Conservation (phyloP, 2,113 vertebrate species). For the Nipponia nippon region DNA sequence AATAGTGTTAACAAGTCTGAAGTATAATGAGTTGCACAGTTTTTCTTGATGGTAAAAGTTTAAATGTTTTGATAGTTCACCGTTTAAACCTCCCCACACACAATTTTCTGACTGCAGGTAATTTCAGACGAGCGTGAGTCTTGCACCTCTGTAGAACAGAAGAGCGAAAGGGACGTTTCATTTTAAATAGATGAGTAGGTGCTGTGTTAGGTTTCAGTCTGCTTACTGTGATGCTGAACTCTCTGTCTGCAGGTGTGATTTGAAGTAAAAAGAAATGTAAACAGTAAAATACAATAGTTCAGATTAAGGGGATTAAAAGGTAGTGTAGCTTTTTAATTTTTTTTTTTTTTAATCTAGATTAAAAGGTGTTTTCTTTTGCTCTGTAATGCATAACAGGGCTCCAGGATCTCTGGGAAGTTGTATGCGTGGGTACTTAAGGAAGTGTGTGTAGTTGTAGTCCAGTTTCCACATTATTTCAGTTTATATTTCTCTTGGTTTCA, state of each 20-base stretch:
- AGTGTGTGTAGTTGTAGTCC: no score
- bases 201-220: neutral
- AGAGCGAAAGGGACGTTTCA: neutral
- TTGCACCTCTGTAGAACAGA: neutral
- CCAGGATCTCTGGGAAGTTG: neutral
- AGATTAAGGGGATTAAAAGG: neutral
- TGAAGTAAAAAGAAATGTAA: neutral
- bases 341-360: neutral
- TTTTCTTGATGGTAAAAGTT: neutral
- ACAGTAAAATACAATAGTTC: neutral
- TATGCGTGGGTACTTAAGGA: neutral
- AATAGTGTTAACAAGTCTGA: neutral
- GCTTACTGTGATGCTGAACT: neutral
- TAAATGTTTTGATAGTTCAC: neutral
- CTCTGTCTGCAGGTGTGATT: neutral
- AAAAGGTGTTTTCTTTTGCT: neutral
- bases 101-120: neutral
- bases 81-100: neutral
- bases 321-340: neutral
- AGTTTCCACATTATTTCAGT: neutral
- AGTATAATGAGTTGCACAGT: no score
- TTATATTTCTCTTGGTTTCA: neutral
- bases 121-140: neutral
- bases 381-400: neutral
- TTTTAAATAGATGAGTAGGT: neutral